Base-by-base conservation (phyloP, 2,888 invertebrate genomes). In the Hymenopus coronatus region DNA sequence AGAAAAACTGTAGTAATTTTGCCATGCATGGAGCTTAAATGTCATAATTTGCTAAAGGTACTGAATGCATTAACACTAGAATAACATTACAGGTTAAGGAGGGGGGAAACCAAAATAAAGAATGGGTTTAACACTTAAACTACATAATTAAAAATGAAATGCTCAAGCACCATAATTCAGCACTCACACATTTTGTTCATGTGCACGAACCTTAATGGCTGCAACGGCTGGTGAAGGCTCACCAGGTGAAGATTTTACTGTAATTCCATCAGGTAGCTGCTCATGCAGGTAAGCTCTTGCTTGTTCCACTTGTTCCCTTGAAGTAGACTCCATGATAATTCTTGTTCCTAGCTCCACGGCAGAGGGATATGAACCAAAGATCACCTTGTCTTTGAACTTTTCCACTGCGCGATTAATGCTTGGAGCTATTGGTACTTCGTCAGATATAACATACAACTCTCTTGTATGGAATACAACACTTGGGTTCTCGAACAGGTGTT, bases 341-440 rank as follows among this genome's bases (percentile, higher is more conserved):
- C 94, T 94, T 82, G 95, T 94, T 89, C 93, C 92, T 88, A 94
- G 91, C 33, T 92, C 91, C 54, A 70, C 20, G 2, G 54, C 20
- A 20, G 54, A 70, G 86, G 95, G 95, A 92, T 95, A 95, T 33
- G 95, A 95, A n/a, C 95, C 95, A 91, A 95, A 93, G 30, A 93
- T 93, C 30, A 95, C 95, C 85, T 91, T 91, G 7, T 92, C 92
- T 85, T 93, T 93, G 92, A 93, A 95, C 89, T 93, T 92, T 28
- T 93, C 92, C 28, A 94, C 94, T 4, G 94, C 93, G 84, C 92
- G 91, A 90, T 94, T 94, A 30, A 93, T 91, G 20, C 90, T 82
- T 84, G 92, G 91, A 2, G 94, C 93, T 88, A 93, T 91, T 46
- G 91, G 89, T 81, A 92, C 91, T 91, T 93, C 93, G 89, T 92